phyloP scores from a whole-genome alignment of 2,113 vertebrate genomes.

The Empidonax traillii region DNA sequence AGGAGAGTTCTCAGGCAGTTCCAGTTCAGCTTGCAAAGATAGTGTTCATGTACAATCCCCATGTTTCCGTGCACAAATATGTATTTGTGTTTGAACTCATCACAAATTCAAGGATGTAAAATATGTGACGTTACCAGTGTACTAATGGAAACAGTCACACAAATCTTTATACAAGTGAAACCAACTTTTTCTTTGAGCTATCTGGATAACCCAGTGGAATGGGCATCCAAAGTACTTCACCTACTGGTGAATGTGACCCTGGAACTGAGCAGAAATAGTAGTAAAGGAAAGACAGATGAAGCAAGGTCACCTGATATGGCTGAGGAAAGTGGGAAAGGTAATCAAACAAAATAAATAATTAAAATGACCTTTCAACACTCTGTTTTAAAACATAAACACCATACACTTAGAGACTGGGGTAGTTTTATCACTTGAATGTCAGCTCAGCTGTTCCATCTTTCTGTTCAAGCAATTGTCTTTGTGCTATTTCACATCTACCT shows the following conservation, averaged over 20 bases:
- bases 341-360: not conserved
- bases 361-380: not conserved
- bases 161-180: not conserved
- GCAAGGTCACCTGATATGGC: not conserved
- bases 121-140: not conserved
- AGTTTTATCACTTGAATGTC: not conserved
- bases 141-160: not conserved
- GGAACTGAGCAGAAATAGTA: not conserved
- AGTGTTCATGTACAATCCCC: not conserved
- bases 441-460: not conserved
- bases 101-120: not conserved
- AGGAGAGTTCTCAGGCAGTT: not conserved
- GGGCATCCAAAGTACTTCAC: not conserved
- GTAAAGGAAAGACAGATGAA: not conserved
- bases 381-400: not conserved
- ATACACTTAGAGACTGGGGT: not conserved
- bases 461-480: not conserved
- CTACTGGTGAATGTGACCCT: not conserved
- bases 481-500: not conserved
- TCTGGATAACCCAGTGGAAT: not conserved
- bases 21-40: not conserved
- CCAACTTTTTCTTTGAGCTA: not conserved
- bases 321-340: not conserved
- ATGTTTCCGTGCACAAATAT: not conserved
- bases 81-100: not conserved